phyloP scores from a whole-genome alignment of 2,888 invertebrate species.

The Lochmaea crataegi region DNA sequence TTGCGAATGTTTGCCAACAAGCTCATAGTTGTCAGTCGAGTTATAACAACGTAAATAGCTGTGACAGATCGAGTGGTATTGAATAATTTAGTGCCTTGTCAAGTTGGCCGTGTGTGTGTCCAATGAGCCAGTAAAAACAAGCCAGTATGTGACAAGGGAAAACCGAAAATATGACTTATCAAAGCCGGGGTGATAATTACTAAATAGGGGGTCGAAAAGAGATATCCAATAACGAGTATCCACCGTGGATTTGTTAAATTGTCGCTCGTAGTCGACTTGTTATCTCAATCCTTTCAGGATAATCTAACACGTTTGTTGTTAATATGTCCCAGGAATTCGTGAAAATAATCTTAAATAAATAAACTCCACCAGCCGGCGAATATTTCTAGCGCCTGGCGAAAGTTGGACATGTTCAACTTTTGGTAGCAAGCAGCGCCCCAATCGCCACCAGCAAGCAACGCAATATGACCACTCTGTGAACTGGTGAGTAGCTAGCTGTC shows the following conservation, averaged over 20 bases:
- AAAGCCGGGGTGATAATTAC: not conserved
- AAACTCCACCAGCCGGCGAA: too few species aligned
- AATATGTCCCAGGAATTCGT: too few species aligned
- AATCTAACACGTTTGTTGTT: not conserved
- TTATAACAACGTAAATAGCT: slow-evolving; percentile 45
- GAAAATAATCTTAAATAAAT: too few species aligned
- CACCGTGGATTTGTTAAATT: too few species aligned
- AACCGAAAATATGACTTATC: slow-evolving; percentile 40
- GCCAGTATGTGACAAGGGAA: slow-evolving; percentile 42
- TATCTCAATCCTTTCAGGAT: not conserved
- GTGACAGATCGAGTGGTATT: slow-evolving; percentile 57
- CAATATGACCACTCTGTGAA: too few species aligned
- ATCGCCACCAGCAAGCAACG: too few species aligned
- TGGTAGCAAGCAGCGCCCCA: too few species aligned
- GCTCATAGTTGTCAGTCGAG: slow-evolving; percentile 49
- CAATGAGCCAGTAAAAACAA: slow-evolving; percentile 62
- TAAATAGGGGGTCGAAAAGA: not conserved
- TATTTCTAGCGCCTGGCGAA: too few species aligned
- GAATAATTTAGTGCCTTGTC: slow-evolving; percentile 51
- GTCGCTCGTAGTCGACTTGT: not conserved
- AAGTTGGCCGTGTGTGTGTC: slow-evolving; percentile 55
- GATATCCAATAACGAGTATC: not conserved
- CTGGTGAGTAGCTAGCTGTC: too few species aligned
- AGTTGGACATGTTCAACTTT: too few species aligned
- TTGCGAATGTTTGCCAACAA: slow-evolving; percentile 34